Evolutionary conservation across 2,113 vertebrate genomes (phyloP).

Genomic region (Azemiops feae): DNA sequence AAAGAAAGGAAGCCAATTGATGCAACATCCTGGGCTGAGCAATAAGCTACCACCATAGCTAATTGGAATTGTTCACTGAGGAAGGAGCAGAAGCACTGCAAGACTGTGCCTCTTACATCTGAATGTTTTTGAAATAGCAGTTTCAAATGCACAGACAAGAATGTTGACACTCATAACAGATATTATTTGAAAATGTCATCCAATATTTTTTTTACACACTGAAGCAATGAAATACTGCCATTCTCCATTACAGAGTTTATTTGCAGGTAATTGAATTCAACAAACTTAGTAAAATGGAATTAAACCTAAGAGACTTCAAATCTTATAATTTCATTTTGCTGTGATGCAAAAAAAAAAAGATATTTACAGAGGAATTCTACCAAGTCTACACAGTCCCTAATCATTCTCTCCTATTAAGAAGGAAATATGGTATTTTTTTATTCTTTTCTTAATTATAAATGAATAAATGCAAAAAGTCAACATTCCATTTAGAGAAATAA

Average conservation of each 20-base stretch:
- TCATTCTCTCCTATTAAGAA: not conserved
- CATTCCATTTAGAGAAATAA: not conserved
- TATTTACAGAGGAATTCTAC: not conserved
- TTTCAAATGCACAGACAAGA: slow-evolving; percentile 12
- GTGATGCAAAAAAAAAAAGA: not conserved
- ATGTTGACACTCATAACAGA: not conserved
- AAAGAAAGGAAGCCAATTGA: not conserved
- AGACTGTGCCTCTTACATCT: not conserved
- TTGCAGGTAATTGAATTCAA: not conserved
- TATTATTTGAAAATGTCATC: slow-evolving; percentile 20
- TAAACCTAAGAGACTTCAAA: not conserved
- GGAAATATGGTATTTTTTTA: not conserved
- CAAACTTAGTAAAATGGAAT: not conserved
- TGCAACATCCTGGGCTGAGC: too few species aligned
- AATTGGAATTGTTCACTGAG: not conserved
- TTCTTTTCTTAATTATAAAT: not conserved
- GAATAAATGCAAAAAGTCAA: not conserved
- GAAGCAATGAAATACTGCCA: slow-evolving; percentile 18
- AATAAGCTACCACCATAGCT: not conserved
- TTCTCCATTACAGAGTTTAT: not conserved
- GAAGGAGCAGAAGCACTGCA: not conserved
- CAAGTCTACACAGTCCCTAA: not conserved
- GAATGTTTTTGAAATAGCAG: not conserved
- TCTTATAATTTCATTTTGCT: not conserved
- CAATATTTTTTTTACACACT: slow-evolving; percentile 14